Evolutionary conservation across 1,140 invertebrate genomes (phyloP).

Genomic region (Eriocheir sinensis): DNA sequence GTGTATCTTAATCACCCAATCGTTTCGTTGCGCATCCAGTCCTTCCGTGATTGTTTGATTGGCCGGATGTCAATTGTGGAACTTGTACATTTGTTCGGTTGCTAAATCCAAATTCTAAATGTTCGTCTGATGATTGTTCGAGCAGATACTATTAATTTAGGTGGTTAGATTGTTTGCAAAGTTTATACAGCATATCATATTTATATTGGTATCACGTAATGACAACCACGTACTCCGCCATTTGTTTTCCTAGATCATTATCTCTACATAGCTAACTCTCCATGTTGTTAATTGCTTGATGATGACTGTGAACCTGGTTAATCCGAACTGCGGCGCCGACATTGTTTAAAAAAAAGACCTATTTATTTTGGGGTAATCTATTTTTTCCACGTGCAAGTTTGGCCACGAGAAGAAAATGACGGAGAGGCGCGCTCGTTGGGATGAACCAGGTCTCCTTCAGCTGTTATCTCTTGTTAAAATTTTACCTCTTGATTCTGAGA

Average conservation of each 20-base stretch:
- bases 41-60: too few relatives aligned
- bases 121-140: slow-evolving; percentile 4
- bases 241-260: slow-evolving; percentile 70
- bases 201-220: slow-evolving; percentile 69
- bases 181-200: slow-evolving; percentile 73
- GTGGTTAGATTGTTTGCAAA: slow-evolving; percentile 65
- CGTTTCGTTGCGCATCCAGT: neutral
- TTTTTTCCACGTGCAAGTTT: slow-evolving; percentile 35
- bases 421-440: slow-evolving; percentile 38
- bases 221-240: slow-evolving; percentile 62
- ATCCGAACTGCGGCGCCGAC: slow-evolving; percentile 60
- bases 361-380: slow-evolving; percentile 44
- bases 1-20: slow-evolving; percentile 6
- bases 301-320: slow-evolving; percentile 71
- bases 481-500: slow-evolving; percentile 73
- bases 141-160: slow-evolving; percentile 19
- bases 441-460: slow-evolving; percentile 70
- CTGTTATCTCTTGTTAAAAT: slow-evolving; percentile 69
- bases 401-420: slow-evolving; percentile 9
- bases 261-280: slow-evolving; percentile 62
- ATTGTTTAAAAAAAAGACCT: slow-evolving; percentile 39
- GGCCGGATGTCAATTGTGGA: neutral
- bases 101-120: neutral
- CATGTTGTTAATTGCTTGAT: slow-evolving; percentile 76
- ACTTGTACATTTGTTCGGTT: slow-evolving; percentile 16